Evolutionary conservation across 2,888 invertebrate genomes (phyloP), one percentile per base, ranked within the genome.

Genomic region (Anorthoa munda): DNA sequence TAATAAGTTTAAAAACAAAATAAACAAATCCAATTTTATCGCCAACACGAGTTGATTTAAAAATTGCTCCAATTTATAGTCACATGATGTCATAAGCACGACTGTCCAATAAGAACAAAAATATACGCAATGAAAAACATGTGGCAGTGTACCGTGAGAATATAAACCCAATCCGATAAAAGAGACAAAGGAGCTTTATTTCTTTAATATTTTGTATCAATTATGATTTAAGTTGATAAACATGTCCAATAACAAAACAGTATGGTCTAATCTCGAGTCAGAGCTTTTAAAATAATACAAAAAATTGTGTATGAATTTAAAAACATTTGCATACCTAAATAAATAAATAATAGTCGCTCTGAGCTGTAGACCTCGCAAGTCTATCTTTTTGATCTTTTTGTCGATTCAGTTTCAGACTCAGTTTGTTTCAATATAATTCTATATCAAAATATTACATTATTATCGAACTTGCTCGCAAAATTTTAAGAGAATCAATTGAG

Each of bases 141-240:
- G 93, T 95, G 96, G 94, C 90, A 77, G 81, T 81, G 85, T 88
- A 91, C 92, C 95, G 95, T 96, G 95, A 95, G 96, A 96, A 95
- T 91, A 91, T 91, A 92, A 93, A 90, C 84, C 86, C 88, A 92
- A 90, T 91, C 85, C 87, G 91, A 93, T 91, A 92, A 91, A 91
- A 91, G 87, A 90, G 83, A 93, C 92, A 93, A 92, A 90, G 90
- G 83, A 86, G 82, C 86, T 84, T 85, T 88, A 89, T 91, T 90
- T 85, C 76, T 72, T 78, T 77, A 67, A 82, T 80, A 79, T 85
- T 86, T 79, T 84, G 60, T 82, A 72, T 67, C 72, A 77, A 79
- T 77, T 71, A 80, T 53, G 46, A 73, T 75, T 75, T 51, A 53
- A 15, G 48, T 66, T 71, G 67, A 77, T 75, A 66, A 75, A 60